Evolutionary conservation across 2,888 invertebrate genomes (phyloP).

Genomic region (Drosophila macrospina): DNA sequence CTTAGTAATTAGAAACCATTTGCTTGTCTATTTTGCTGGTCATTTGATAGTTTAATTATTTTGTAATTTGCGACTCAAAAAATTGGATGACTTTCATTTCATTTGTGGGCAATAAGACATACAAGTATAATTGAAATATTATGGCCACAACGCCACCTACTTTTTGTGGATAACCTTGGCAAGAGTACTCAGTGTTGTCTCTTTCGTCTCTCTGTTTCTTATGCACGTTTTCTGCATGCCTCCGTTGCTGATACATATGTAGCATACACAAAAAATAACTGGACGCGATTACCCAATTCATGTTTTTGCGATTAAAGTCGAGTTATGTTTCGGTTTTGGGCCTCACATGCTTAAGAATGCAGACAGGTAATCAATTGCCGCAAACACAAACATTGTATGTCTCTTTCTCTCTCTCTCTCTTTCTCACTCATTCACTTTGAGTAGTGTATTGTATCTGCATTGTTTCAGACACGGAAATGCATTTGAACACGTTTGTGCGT

Average conservation of each 20-base stretch:
- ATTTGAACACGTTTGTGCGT: slow-evolving; percentile 78
- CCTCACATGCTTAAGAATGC: slow-evolving; percentile 50
- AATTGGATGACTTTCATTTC: slow-evolving; percentile 74
- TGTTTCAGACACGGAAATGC: slow-evolving; percentile 61
- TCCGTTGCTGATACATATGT: slow-evolving; percentile 16
- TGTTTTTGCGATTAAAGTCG: slow-evolving; percentile 29
- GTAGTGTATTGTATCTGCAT: slow-evolving; percentile 1
- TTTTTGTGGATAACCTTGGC: slow-evolving; percentile 67
- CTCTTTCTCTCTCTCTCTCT: slow-evolving; percentile 8
- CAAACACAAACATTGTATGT: slow-evolving; percentile 45
- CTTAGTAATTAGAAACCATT: slow-evolving; percentile 14
- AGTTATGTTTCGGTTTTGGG: slow-evolving; percentile 17
- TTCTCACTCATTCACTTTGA: background rate
- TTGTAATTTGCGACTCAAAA: slow-evolving; percentile 60
- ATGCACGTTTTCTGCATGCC: slow-evolving; percentile 47
- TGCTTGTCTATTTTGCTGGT: slow-evolving; percentile 33
- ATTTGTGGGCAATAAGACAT: slow-evolving; percentile 17
- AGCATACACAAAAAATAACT: slow-evolving; percentile 7
- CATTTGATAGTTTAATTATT: slow-evolving; percentile 65
- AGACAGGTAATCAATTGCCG: slow-evolving; percentile 51
- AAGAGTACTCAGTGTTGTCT: slow-evolving; percentile 58
- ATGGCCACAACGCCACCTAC: slow-evolving; percentile 69
- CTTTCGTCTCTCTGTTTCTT: slow-evolving; percentile 10
- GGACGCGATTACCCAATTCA: slow-evolving; percentile 26
- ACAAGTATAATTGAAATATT: slow-evolving; percentile 19